phyloP scores from a whole-genome alignment of 2,888 invertebrate genomes.

The Eulithis testata region DNA sequence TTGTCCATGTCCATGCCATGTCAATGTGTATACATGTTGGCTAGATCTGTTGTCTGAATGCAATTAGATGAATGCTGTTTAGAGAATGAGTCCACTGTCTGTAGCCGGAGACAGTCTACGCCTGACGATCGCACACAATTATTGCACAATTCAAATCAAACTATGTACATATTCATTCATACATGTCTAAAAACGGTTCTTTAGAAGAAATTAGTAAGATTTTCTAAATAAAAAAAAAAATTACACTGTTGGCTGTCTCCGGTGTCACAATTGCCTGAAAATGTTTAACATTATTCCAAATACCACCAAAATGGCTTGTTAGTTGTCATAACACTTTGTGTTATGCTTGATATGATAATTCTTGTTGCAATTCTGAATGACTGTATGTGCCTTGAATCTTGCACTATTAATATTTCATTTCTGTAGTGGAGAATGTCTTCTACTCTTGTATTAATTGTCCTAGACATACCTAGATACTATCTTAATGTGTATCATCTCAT shows the following conservation, averaged over 20 bases:
- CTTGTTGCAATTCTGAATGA: slow-evolving; percentile 56
- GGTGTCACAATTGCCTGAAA: slow-evolving; percentile 63
- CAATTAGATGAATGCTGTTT: slow-evolving; percentile 81
- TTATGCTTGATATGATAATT: slow-evolving; percentile 29
- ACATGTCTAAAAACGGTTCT: background rate
- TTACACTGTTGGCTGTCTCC: slow-evolving; percentile 64
- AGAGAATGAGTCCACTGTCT: slow-evolving; percentile 73
- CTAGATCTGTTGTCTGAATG: slow-evolving; percentile 81
- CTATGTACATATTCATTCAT: background rate
- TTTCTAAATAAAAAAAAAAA: background rate
- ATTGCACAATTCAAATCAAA: slow-evolving; percentile 26
- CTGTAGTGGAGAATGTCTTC: slow-evolving; percentile 76
- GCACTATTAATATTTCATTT: slow-evolving; percentile 73
- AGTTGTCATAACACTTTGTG: slow-evolving; percentile 31
- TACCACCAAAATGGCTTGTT: slow-evolving; percentile 32
- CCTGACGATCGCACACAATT: slow-evolving; percentile 35
- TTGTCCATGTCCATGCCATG: slow-evolving; percentile 75
- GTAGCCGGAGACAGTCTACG: slow-evolving; percentile 72
- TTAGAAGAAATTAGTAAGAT: too few species aligned
- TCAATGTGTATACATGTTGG: slow-evolving; percentile 74
- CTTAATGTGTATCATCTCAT: slow-evolving; percentile 24
- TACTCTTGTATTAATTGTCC: slow-evolving; percentile 69
- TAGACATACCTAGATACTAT: slow-evolving; percentile 52
- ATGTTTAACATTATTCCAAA: slow-evolving; percentile 39
- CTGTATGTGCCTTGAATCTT: slow-evolving; percentile 71